A percentile compares a stretch with the other conserved stretches of the same genome.
phyloP scores from a whole-genome alignment of 2,888 invertebrate genomes.

The Brachypalpus laphriformis region DNA sequence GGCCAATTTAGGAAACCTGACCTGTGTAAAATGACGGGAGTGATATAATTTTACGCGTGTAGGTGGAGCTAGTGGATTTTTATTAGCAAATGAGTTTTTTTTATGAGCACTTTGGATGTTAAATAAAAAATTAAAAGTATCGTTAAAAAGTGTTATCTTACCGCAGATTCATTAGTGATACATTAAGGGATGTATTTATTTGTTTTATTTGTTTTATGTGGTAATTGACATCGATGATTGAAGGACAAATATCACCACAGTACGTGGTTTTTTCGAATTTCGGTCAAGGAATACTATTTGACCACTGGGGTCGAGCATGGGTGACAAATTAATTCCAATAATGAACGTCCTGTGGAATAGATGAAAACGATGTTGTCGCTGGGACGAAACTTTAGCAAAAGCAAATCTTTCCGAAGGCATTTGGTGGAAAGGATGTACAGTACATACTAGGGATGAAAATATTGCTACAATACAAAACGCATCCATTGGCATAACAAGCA shows the following conservation, averaged over 20 bases:
- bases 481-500: too few relatives aligned
- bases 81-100: not conserved
- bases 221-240: not conserved
- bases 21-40: not conserved
- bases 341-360: not conserved
- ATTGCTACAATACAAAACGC: too few relatives aligned
- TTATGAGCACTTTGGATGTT: not conserved
- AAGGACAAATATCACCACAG: conserved; percentile 8
- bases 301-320: not conserved
- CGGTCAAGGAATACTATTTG: not conserved
- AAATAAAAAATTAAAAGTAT: not conserved
- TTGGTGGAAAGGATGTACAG: too few relatives aligned
- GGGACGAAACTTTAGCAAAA: too few relatives aligned
- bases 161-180: not conserved
- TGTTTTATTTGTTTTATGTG: not conserved
- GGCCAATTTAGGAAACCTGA: conserved; percentile 26
- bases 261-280: not conserved
- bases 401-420: too few relatives aligned
- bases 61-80: not conserved
- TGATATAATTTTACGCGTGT: not conserved
- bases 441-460: too few relatives aligned
- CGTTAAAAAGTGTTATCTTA: conserved; percentile 9
- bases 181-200: conserved; percentile 2
- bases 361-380: too few relatives aligned
- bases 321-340: too few relatives aligned